These are phyloP conservation scores for Odontothrips loti DNA, from an alignment of 2,888 invertebrate genomes.

Conservation along the genomic window DNA sequence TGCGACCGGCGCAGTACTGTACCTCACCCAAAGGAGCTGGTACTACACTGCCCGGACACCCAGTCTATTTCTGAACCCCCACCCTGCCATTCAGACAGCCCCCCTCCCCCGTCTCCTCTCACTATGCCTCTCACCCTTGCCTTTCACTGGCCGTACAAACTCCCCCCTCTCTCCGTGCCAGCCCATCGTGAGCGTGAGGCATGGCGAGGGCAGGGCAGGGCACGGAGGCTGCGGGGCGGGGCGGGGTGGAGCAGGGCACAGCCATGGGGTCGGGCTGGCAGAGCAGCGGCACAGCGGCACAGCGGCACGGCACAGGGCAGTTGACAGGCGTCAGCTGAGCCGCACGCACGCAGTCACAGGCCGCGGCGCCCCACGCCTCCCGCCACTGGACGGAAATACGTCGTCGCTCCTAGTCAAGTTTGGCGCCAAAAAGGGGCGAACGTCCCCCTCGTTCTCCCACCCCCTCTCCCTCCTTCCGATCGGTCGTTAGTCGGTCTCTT, in stretches of 20 bases:
- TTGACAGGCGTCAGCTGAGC: neutral
- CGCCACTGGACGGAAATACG: no score
- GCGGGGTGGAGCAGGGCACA: neutral
- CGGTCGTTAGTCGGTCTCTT: neutral
- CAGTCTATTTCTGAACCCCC: no score
- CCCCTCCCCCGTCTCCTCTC: no score
- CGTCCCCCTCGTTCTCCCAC: neutral
- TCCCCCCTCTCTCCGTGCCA: neutral
- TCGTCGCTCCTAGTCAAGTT: neutral
- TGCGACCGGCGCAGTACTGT: no score
- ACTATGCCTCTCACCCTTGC: no score
- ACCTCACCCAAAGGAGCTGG: no score
- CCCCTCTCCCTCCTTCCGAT: neutral
- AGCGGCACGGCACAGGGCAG: neutral
- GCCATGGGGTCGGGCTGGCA: neutral
- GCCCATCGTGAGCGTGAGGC: no score
- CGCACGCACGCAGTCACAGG: neutral
- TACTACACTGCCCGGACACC: no score
- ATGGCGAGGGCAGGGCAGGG: no score
- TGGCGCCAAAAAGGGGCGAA: neutral
- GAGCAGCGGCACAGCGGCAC: neutral
- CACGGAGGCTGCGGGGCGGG: no score
- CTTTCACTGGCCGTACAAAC: neutral
- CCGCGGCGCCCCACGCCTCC: neutral
- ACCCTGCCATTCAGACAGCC: no score